Base-by-base conservation (phyloP, 2,888 invertebrate genomes). In the Eupithecia tripunctaria region DNA sequence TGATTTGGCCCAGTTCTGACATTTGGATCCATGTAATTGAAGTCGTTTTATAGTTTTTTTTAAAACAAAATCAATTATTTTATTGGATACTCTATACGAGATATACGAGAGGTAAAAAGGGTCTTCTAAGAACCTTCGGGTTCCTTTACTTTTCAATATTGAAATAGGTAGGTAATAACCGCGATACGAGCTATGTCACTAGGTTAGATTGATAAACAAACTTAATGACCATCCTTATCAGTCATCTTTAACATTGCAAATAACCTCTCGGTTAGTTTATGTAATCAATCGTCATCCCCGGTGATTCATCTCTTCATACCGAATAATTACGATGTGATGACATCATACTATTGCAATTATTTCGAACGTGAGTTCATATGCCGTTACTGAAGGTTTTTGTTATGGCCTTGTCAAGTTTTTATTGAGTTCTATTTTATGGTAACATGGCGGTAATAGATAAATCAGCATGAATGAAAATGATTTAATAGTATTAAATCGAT, bases 291-390 rank as follows among this genome's bases (percentile, higher is more conserved):
- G 32, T 47, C 8, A 29, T 41, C 25, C 56, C 63, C 7, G 63
- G 68, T 71, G 68, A 74, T 60, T 74, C 71, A 74, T 68, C 73
- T 36, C 63, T 70, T 56, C 64, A 66, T 68, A 63, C 29, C 43
- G 43, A n/a, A 71, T 68, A 56, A 47, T 70, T 60, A 41, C 65
- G 32, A 56, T 56, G 51, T 63, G 43, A 67, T 71, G 71, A 63
- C 68, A 67, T 63, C 65, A 74, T 62, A 41, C 18, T 14, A 27
- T 38, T 51, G 29, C 25, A 36, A 14, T 36, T 47, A 63, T 36
- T 64, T 51, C 64, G 70, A 63, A 60, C 60, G 68, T 18, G 14
- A 25, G 12, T 36, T 63, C 12, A n/a, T 29, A 29, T 69, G 36
- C 60, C 65, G 68, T 71, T 65, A 59, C 36, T 41, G 38, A 60